Conservation (phyloP, 2,888 invertebrate genomes). For the Plagodis pulveraria region DNA sequence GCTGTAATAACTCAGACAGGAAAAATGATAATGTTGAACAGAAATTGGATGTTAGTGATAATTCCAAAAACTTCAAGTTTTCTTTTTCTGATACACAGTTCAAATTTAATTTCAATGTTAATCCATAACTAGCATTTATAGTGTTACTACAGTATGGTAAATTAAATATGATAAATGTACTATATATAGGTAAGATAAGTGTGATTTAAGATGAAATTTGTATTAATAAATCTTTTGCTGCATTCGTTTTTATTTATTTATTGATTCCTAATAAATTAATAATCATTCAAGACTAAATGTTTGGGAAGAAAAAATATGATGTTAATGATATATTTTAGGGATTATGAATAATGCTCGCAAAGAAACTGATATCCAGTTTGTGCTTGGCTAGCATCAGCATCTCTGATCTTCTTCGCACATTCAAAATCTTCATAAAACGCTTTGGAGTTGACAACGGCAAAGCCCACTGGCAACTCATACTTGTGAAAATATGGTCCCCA, state of each 20-base stretch:
- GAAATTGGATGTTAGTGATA: conserved; percentile 27
- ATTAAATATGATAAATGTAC: not conserved
- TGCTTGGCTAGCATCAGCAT: conserved; percentile 27
- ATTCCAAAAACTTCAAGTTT: conserved; percentile 64
- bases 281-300: too few relatives aligned
- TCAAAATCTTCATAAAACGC: conserved; percentile 53
- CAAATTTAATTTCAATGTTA: conserved; percentile 87
- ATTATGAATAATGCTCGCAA: conserved; percentile 40
- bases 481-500: conserved; percentile 52
- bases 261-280: too few relatives aligned
- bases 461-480: conserved; percentile 61
- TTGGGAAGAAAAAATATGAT: too few relatives aligned
- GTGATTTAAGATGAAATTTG: too few relatives aligned
- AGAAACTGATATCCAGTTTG: conserved; percentile 52
- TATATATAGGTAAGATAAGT: not conserved
- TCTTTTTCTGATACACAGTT: conserved; percentile 81
- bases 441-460: conserved; percentile 57
- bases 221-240: too few relatives aligned
- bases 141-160: not conserved
- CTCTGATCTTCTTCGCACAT: conserved; percentile 58
- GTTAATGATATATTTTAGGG: too few relatives aligned
- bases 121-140: conserved; percentile 43
- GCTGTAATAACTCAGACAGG: not conserved
- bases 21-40: not conserved
- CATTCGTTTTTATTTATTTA: too few relatives aligned